A percentile compares a stretch with the other conserved stretches of the same genome.
Conservation (phyloP, 2,113 vertebrate genomes). For the Chloebia gouldiae region DNA sequence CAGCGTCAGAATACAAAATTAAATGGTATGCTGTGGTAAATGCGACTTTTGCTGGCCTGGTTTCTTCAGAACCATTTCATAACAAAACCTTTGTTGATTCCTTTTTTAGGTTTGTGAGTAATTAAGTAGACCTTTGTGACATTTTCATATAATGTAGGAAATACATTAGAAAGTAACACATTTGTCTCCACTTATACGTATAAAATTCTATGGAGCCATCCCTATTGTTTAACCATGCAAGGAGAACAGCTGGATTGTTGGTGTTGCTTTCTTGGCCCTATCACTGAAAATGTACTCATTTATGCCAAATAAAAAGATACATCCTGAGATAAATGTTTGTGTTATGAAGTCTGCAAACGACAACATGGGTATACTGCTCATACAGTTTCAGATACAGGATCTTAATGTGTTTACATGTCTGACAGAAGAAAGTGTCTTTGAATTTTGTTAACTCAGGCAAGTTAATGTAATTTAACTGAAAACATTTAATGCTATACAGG, state of each 20-base stretch:
- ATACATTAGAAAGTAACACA: not conserved
- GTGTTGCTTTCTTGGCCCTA: not conserved
- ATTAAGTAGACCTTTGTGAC: not conserved
- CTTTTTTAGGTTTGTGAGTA: not conserved
- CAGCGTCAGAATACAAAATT: not conserved
- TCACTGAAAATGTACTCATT: not conserved
- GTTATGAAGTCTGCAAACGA: not conserved
- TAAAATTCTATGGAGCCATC: not conserved
- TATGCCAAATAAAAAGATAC: not conserved
- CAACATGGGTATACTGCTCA: not conserved
- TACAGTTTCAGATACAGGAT: not conserved
- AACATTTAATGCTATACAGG: not conserved
- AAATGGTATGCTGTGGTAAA: not conserved
- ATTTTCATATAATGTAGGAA: not conserved
- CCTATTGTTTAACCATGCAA: not conserved
- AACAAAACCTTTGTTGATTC: not conserved
- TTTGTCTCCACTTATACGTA: not conserved
- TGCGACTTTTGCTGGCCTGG: not conserved
- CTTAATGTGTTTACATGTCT: not conserved
- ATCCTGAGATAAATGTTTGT: not conserved
- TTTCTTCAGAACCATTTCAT: not conserved
- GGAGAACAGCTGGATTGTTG: not conserved
- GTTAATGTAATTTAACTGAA: not conserved
- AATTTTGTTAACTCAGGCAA: not conserved
- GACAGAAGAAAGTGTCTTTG: not conserved